Evolutionary conservation across 2,797 vertebrate genomes (phyloP), one percentile per base, ranked within the genome.

Genomic region (Thamnophis elegans): DNA sequence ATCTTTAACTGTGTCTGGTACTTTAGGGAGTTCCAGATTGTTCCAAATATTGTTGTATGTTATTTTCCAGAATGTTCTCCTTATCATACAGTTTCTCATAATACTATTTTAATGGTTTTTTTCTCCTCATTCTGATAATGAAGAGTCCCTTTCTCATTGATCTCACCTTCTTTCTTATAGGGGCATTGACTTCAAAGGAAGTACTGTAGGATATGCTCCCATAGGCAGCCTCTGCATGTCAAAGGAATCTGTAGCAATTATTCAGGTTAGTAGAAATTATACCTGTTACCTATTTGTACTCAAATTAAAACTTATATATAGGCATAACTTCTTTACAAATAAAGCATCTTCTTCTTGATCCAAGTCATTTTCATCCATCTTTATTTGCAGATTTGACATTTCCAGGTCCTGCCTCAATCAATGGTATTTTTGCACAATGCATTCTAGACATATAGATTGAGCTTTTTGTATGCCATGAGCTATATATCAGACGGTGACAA

Each of bases 151-250:
- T n/a, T n/a, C n/a, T n/a, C n/a, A n/a, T n/a, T n/a, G 28, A 9
- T 36, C 68, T 36, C 16, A 1, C n/a, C 0, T 9, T 73, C 16
- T 73, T 73, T 73, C 32, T 78, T 25, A 2, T 96, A 99, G 99
- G 56, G 97, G 97, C 8, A 98, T 97, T 36, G 96, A 98, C 95
- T 98, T 99, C 22, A 97, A 98, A 85, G 98, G 98, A 22, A 3
- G 97, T 0, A 99, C 98, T 0, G 98, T 99, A 59, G 99, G 99
- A 25, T n/a, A 99, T 92, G 99, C 99, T 2, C 99, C 94, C 87
- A 95, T 99, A 8, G 98, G 98, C 85, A 98, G 98, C 1, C 97
- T 99, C 18, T 99, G 99, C 94, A 97, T 98, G 1, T 94, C 89
- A 59, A 90, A 18, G 51, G 97, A 98, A 92, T 99, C 99, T 54